phyloP scores from a whole-genome alignment of 2,797 vertebrate species.

The Selene dorsalis region DNA sequence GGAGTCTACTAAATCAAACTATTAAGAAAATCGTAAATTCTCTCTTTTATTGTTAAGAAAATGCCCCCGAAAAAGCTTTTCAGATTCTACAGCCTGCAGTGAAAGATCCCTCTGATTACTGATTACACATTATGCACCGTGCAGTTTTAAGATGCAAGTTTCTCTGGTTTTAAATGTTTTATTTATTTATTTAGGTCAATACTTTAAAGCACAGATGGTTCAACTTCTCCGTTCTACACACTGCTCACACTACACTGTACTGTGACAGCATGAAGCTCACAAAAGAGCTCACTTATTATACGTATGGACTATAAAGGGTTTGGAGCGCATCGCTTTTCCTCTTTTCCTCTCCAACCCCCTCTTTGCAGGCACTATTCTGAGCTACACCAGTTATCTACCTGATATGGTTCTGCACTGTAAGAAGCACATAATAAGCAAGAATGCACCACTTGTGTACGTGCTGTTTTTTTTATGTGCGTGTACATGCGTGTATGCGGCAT shows the following conservation, averaged over 20 bases:
- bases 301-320: slow-evolving; percentile 31
- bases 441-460: slow-evolving; percentile 38
- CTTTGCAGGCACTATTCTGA: slow-evolving; percentile 40
- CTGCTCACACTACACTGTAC: not conserved
- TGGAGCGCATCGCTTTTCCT: slow-evolving; percentile 39
- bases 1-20: slow-evolving; percentile 58
- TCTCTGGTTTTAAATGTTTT: slow-evolving; percentile 5
- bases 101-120: slow-evolving; percentile 77
- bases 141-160: slow-evolving; percentile 52
- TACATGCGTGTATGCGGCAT: not conserved
- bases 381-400: slow-evolving; percentile 79
- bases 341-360: slow-evolving; percentile 30
- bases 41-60: slow-evolving; percentile 60
- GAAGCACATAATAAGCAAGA: slow-evolving; percentile 85
- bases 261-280: slow-evolving; percentile 12
- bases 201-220: not conserved
- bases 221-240: not conserved
- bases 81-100: slow-evolving; percentile 42
- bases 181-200: not conserved
- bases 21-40: slow-evolving; percentile 55
- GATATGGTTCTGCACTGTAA: slow-evolving; percentile 83
- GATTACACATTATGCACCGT: slow-evolving; percentile 72
- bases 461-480: not conserved
- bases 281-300: slow-evolving; percentile 44
- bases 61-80: slow-evolving; percentile 47